Evolutionary conservation across 2,113 vertebrate species (phyloP).

Genomic region (Chrysemys picta): DNA sequence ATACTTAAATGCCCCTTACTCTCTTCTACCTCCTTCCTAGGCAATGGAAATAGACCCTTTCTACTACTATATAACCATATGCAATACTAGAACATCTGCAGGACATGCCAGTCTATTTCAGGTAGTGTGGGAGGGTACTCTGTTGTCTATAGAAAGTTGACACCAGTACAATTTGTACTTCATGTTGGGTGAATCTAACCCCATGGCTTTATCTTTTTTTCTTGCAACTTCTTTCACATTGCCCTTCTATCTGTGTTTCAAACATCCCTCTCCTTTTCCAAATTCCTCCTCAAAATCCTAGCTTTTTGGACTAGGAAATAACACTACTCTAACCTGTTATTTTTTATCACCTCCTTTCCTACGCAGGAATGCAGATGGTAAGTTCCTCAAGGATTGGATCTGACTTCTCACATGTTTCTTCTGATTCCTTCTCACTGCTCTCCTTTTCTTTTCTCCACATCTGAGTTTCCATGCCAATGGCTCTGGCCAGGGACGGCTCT

Average conservation of each 20-base stretch:
- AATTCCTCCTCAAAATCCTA: conserved; percentile 47
- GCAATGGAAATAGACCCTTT: neutral
- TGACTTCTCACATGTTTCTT: neutral
- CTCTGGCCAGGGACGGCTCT: neutral
- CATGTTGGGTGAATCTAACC: conserved; percentile 53
- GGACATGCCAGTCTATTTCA: conserved; percentile 60
- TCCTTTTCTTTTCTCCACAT: neutral
- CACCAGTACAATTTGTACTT: conserved; percentile 44
- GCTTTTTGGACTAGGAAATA: conserved; percentile 1
- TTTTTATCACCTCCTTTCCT: neutral
- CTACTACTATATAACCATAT: neutral
- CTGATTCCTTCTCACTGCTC: neutral
- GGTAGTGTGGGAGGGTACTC: conserved; percentile 49
- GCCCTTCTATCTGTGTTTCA: conserved; percentile 45
- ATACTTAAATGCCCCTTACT: neutral
- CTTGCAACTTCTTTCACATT: conserved; percentile 62
- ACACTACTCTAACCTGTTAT: neutral
- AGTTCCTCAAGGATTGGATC: neutral
- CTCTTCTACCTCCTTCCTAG: neutral
- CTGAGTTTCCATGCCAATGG: too few species aligned
- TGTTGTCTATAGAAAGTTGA: conserved; percentile 64
- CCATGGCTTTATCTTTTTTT: conserved; percentile 61
- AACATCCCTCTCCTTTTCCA: conserved; percentile 54
- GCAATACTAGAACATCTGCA: conserved; percentile 55
- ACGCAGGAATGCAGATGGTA: neutral